Evolutionary conservation across 2,113 vertebrate genomes (phyloP).

Genomic region (Plestiodon gilberti): DNA sequence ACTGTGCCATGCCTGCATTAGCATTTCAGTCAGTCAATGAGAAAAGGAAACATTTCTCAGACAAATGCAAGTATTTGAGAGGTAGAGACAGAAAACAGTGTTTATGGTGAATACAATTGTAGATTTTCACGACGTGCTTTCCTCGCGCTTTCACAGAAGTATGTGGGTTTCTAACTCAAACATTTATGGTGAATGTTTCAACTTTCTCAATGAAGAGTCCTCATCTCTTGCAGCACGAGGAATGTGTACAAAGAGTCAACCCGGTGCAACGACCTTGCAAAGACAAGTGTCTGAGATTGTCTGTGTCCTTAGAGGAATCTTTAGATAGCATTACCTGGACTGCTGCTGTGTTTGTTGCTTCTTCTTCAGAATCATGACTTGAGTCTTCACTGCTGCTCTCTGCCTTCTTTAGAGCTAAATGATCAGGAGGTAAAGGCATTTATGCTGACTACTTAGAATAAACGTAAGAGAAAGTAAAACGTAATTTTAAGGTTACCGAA

Average conservation of each 20-base stretch:
- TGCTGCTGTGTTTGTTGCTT: neutral
- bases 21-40: neutral
- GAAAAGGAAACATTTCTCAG: neutral
- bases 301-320: neutral
- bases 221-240: too few relatives aligned
- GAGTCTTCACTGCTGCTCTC: constrained; percentile 76
- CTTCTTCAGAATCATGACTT: constrained; percentile 72
- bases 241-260: neutral
- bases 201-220: neutral
- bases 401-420: constrained; percentile 54
- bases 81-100: neutral
- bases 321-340: constrained; percentile 72
- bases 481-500: constrained; percentile 35
- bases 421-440: constrained; percentile 26
- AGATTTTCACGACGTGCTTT: too few relatives aligned
- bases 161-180: neutral
- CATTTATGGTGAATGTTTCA: neutral
- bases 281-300: neutral
- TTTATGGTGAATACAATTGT: neutral
- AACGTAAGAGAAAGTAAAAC: fast-evolving
- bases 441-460: constrained; percentile 20
- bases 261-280: neutral
- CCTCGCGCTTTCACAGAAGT: neutral
- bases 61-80: neutral
- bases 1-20: neutral